phyloP scores from a whole-genome alignment of 2,888 invertebrate species.

The Rhopalosiphum nymphaeae region DNA sequence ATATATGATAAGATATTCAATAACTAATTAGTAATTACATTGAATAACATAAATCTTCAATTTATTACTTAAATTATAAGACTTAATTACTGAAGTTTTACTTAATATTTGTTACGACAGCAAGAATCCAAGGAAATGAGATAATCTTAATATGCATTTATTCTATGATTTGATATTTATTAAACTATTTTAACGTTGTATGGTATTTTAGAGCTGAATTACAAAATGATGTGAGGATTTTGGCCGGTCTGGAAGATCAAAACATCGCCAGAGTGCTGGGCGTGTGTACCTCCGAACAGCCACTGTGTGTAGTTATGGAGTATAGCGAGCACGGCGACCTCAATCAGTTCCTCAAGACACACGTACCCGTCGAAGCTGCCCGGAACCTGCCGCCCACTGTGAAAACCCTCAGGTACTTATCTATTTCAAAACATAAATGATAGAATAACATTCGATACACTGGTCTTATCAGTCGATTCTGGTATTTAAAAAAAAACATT shows the following conservation, averaged over 20 bases:
- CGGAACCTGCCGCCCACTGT: conserved; percentile 68
- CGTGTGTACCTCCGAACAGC: conserved; percentile 73
- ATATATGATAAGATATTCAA: background rate
- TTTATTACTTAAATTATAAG: background rate
- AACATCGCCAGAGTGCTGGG: conserved; percentile 75
- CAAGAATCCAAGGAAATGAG: background rate
- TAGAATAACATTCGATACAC: background rate
- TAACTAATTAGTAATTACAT: background rate
- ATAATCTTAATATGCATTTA: background rate
- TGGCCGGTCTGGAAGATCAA: conserved; percentile 81
- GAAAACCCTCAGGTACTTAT: conserved; percentile 69
- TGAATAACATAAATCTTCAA: background rate
- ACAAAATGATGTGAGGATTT: conserved; percentile 86
- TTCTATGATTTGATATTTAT: background rate
- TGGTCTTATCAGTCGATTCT: background rate
- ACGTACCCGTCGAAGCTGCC: conserved; percentile 70
- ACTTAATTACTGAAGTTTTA: background rate
- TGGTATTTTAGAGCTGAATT: conserved; percentile 79
- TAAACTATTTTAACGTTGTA: background rate
- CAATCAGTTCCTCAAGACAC: conserved; percentile 73
- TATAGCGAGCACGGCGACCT: conserved; percentile 76
- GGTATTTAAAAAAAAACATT: background rate
- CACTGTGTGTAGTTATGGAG: conserved; percentile 75
- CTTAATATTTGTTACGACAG: background rate
- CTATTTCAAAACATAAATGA: background rate